Conservation (phyloP, 2,113 vertebrate genomes). For the Pithys albifrons region DNA sequence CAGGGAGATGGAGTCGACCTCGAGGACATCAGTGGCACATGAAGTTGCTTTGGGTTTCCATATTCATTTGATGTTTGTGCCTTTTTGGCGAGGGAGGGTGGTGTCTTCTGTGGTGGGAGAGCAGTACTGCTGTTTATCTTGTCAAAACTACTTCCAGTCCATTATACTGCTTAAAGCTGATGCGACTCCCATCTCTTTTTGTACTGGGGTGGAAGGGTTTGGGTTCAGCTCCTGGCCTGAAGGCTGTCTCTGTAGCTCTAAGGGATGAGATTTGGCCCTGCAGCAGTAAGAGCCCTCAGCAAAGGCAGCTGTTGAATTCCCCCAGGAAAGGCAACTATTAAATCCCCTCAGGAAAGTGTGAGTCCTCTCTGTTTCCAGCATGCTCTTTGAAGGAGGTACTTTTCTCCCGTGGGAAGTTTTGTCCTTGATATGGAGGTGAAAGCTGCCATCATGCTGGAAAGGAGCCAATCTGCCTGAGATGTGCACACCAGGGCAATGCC, state of each 20-base stretch:
- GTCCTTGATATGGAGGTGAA: not conserved
- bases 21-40: rapidly evolving
- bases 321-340: not conserved
- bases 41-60: not conserved
- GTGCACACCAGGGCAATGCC: not conserved
- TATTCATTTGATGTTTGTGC: rapidly evolving
- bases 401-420: not conserved
- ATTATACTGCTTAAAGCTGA: rapidly evolving
- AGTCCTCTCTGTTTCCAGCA: rapidly evolving
- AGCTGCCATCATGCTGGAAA: rapidly evolving
- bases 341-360: not conserved
- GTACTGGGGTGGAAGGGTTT: rapidly evolving
- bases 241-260: not conserved
- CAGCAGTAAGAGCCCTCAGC: not conserved
- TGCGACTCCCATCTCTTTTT: rapidly evolving
- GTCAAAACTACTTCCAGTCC: rapidly evolving
- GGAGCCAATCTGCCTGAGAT: rapidly evolving
- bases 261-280: not conserved
- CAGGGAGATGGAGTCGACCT: rapidly evolving
- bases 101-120: not conserved
- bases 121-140: not conserved
- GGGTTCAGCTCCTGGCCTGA: not conserved
- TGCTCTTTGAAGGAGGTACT: not conserved
- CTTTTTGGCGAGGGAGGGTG: not conserved
- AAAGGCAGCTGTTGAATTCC: not conserved